Evolutionary conservation across 2,113 vertebrate species (phyloP).

Genomic region (Catharus fuscescens): DNA sequence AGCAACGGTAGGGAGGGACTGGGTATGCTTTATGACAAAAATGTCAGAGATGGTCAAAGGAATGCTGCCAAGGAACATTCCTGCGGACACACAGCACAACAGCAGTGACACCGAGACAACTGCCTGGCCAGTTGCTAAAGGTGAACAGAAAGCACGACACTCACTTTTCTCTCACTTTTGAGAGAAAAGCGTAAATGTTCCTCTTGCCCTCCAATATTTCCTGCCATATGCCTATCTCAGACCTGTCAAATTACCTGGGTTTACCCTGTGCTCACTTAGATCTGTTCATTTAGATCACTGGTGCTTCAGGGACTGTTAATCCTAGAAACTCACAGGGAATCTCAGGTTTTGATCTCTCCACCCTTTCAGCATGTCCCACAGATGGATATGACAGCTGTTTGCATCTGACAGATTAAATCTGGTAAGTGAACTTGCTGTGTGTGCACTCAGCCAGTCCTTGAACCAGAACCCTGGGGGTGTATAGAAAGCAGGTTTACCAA

Average conservation of each 20-base stretch:
- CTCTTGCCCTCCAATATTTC: background rate
- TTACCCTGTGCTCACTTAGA: background rate
- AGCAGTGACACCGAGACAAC: background rate
- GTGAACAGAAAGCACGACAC: background rate
- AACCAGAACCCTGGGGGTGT: slow-evolving; percentile 42
- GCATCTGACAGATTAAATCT: slow-evolving; percentile 59
- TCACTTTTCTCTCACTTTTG: background rate
- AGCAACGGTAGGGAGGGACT: background rate
- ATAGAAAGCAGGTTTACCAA: slow-evolving; percentile 57
- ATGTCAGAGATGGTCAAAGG: background rate
- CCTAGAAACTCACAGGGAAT: slow-evolving; percentile 6
- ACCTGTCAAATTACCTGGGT: slow-evolving; percentile 9
- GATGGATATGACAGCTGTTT: slow-evolving; percentile 54
- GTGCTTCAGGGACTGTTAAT: slow-evolving; percentile 3
- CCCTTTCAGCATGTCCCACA: slow-evolving; percentile 34
- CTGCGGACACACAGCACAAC: fast-evolving
- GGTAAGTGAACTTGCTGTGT: slow-evolving; percentile 54
- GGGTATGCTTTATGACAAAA: background rate
- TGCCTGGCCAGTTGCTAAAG: background rate
- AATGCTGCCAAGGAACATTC: slow-evolving; percentile 4
- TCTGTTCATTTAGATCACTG: background rate
- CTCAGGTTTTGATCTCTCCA: slow-evolving; percentile 33
- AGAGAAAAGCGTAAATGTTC: background rate
- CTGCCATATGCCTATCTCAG: background rate
- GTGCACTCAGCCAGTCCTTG: slow-evolving; percentile 35